These are phyloP conservation scores for Xestoiulus laeticollis DNA, from an alignment of 2,888 invertebrate genomes.

Conservation along the genomic window DNA sequence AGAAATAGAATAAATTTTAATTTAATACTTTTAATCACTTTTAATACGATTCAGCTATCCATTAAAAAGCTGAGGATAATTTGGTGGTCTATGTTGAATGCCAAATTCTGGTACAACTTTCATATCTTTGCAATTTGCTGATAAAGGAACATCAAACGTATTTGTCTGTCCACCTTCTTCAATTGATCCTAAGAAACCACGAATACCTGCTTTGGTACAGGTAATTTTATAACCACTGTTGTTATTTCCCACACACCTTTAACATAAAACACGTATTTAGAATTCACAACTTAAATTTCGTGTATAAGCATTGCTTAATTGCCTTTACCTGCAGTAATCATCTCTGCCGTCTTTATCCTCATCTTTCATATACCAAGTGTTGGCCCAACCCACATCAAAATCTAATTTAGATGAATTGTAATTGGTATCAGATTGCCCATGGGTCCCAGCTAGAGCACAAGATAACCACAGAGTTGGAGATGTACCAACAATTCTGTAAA, in stretches of 20 bases:
- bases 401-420: neutral
- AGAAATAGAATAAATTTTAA: too few relatives aligned
- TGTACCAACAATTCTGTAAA: constrained; percentile 33
- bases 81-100: neutral
- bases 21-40: too few relatives aligned
- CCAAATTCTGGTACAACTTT: constrained; percentile 37
- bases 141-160: neutral
- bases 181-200: constrained; percentile 46
- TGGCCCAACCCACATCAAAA: neutral
- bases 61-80: neutral
- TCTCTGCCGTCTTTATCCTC: constrained; percentile 35
- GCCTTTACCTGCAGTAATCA: constrained; percentile 39
- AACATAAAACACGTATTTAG: neutral
- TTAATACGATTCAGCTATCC: neutral
- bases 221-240: neutral
- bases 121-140: neutral
- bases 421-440: constrained; percentile 5
- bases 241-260: neutral
- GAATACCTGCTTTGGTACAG: constrained; percentile 50
- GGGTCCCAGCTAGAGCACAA: constrained; percentile 48
- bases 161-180: constrained; percentile 28
- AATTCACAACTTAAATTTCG: neutral
- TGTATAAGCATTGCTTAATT: neutral
- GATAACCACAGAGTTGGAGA: neutral
- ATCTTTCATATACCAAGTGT: constrained; percentile 49